Evolutionary conservation across 2,113 vertebrate genomes (phyloP).

Genomic region (Chamaea fasciata): DNA sequence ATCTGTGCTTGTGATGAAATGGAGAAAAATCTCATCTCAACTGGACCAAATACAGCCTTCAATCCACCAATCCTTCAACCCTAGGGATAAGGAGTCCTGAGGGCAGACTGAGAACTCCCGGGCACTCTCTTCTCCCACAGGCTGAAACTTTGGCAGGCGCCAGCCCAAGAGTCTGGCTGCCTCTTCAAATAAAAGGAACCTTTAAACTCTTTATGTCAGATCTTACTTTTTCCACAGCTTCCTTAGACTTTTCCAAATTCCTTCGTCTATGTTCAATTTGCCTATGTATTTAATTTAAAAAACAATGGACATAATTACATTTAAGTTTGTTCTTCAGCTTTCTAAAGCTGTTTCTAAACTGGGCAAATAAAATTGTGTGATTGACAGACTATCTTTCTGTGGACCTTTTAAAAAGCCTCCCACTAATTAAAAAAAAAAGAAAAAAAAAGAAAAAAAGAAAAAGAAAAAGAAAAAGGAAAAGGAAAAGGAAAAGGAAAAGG

Average conservation of each 20-base stretch:
- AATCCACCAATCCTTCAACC: accelerated
- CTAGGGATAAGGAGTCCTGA: neutral
- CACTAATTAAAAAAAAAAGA: neutral
- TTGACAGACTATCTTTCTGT: neutral
- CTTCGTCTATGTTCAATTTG: neutral
- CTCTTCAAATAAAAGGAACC: neutral
- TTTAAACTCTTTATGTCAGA: neutral
- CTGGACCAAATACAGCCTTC: neutral
- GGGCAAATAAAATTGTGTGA: neutral
- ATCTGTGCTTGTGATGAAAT: neutral
- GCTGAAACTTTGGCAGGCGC: neutral
- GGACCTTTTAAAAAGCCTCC: neutral
- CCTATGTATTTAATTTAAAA: neutral
- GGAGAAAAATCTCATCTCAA: neutral
- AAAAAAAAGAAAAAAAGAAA: accelerated
- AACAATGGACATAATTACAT: constrained; percentile 14
- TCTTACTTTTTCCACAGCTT: neutral
- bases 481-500: too few species aligned
- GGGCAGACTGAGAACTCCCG: neutral
- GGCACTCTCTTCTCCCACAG: accelerated
- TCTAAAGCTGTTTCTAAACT: constrained; percentile 23
- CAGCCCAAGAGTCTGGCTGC: neutral
- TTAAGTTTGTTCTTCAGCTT: constrained; percentile 44
- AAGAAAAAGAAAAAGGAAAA: too few species aligned
- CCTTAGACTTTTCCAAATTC: neutral